phyloP scores from a whole-genome alignment of 1,140 invertebrate species.

The Matsumurasca onukii region DNA sequence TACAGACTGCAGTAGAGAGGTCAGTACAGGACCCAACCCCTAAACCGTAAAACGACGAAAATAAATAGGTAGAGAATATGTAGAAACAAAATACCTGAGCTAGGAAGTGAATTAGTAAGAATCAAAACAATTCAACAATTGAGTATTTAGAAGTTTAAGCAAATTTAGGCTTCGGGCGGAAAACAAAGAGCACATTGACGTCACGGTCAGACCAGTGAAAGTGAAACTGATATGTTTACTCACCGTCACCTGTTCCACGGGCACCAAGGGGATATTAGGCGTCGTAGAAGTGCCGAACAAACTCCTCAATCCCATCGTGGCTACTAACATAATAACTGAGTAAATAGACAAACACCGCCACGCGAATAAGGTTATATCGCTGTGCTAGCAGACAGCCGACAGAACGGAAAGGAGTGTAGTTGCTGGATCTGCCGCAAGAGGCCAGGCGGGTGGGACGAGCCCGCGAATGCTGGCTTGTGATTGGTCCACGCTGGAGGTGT shows the following conservation, averaged over 20 bases:
- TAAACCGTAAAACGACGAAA: too few species aligned
- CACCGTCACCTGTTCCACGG: conserved; percentile 12
- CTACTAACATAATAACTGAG: conserved; percentile 19
- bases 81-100: too few species aligned
- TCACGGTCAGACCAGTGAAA: too few species aligned
- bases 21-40: too few species aligned
- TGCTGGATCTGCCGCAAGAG: background rate
- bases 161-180: too few species aligned
- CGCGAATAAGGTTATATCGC: background rate
- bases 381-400: background rate
- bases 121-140: too few species aligned
- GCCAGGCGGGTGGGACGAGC: background rate
- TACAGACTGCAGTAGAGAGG: too few species aligned
- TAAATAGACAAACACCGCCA: background rate
- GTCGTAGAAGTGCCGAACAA: conserved; percentile 19
- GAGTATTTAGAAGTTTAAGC: too few species aligned
- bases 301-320: conserved; percentile 32
- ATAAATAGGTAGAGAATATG: too few species aligned
- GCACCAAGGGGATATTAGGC: conserved; percentile 22
- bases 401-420: background rate
- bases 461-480: conserved; percentile 1
- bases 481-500: conserved; percentile 22
- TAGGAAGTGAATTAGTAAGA: too few species aligned
- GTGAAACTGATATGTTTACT: too few species aligned
- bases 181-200: too few species aligned